Conservation (phyloP, 2,113 vertebrate genomes). For the Jacana jacana region DNA sequence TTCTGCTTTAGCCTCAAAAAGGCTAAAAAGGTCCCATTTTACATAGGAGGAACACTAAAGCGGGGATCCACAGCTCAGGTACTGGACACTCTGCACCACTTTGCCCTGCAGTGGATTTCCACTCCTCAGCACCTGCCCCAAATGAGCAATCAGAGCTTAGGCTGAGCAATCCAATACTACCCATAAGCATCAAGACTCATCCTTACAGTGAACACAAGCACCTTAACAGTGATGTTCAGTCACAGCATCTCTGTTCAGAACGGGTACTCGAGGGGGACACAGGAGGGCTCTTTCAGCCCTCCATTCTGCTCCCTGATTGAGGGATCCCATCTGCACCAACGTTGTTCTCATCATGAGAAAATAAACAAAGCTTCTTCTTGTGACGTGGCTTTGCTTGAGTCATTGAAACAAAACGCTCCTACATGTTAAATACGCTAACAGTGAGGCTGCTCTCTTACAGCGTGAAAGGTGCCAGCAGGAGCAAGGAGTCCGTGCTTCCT, state of each 20-base stretch:
- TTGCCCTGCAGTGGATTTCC: not conserved
- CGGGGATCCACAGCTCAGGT: not conserved
- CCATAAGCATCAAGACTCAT: not conserved
- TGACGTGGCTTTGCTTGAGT: not conserved
- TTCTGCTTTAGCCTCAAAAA: not conserved
- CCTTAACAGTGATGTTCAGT: not conserved
- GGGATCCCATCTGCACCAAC: not conserved
- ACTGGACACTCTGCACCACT: not conserved
- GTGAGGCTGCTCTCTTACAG: slow-evolving; percentile 45
- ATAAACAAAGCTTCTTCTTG: not conserved
- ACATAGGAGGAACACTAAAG: not conserved
- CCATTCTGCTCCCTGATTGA: fast-evolving
- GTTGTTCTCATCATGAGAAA: not conserved
- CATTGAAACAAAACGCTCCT: not conserved
- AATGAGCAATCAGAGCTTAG: not conserved
- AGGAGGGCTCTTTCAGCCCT: not conserved
- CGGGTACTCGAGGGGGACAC: not conserved
- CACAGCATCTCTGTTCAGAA: not conserved
- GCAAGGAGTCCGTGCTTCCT: slow-evolving; percentile 69
- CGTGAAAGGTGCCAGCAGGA: slow-evolving; percentile 64
- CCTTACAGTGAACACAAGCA: not conserved
- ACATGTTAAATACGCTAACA: not conserved
- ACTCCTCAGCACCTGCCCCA: not conserved
- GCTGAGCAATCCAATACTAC: not conserved
- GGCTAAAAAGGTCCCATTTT: not conserved